phyloP scores from a whole-genome alignment of 1,140 invertebrate genomes.

The Hypsibius dujardini region DNA sequence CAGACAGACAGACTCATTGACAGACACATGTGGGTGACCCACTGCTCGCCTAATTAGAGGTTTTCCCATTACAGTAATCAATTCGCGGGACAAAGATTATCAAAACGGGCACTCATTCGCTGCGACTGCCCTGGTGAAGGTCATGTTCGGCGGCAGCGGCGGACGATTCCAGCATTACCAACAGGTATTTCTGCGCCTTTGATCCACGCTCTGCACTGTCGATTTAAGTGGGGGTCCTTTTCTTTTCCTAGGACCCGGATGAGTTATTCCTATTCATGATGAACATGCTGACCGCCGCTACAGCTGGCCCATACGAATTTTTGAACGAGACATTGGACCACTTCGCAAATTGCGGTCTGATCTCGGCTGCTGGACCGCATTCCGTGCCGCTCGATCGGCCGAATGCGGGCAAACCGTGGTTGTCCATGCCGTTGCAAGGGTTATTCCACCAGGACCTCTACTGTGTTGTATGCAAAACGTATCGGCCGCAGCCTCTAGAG shows the following conservation, averaged over 20 bases:
- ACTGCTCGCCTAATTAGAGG: too few relatives aligned
- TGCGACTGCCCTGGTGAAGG: neutral
- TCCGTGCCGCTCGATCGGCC: neutral
- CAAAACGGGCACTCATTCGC: neutral
- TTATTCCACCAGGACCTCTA: slow-evolving; percentile 3
- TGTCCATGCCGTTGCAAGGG: slow-evolving; percentile 4
- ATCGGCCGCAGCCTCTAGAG: slow-evolving; percentile 1
- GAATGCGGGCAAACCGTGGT: neutral
- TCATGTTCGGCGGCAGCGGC: neutral
- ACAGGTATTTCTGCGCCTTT: neutral
- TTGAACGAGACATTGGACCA: too few relatives aligned
- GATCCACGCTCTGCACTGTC: neutral
- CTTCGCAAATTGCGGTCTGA: too few relatives aligned
- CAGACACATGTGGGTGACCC: too few relatives aligned
- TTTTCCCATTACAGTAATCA: neutral
- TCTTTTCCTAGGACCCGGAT: slow-evolving; percentile 8
- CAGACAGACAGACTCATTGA: too few relatives aligned
- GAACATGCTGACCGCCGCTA: neutral
- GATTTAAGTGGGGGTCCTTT: neutral
- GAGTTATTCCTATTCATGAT: slow-evolving; percentile 6
- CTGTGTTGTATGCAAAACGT: neutral
- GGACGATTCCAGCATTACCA: neutral
- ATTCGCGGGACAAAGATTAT: neutral
- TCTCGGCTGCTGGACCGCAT: neutral
- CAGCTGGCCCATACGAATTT: neutral